Evolutionary conservation across 2,797 vertebrate species (phyloP).

Genomic region (Amblyopsis hoosieri): DNA sequence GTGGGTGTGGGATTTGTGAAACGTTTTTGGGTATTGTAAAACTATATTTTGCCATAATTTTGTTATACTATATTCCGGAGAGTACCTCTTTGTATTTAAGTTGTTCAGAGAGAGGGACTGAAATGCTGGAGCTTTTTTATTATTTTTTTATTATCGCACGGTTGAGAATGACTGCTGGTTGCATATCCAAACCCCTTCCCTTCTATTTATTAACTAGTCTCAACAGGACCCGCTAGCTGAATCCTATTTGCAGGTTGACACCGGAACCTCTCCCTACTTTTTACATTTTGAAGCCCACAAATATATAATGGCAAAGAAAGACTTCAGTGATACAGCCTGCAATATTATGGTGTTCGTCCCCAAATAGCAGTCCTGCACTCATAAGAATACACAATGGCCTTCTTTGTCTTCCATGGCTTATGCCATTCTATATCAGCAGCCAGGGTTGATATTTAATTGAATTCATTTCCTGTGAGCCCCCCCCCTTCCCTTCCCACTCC

Average conservation of each 20-base stretch:
- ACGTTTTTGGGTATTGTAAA: slow-evolving; percentile 55
- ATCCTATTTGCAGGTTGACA: slow-evolving; percentile 53
- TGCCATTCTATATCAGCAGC: slow-evolving; percentile 73
- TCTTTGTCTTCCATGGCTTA: slow-evolving; percentile 80
- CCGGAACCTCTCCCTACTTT: slow-evolving; percentile 52
- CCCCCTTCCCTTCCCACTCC: background rate
- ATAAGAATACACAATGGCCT: slow-evolving; percentile 74
- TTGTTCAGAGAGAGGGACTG: slow-evolving; percentile 70
- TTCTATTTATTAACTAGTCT: slow-evolving; percentile 74
- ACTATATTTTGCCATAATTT: slow-evolving; percentile 78
- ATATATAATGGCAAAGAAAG: slow-evolving; percentile 41
- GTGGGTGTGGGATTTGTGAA: background rate
- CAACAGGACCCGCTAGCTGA: slow-evolving; percentile 50
- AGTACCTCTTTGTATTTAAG: slow-evolving; percentile 81
- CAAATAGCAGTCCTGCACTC: slow-evolving; percentile 69
- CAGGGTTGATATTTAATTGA: slow-evolving; percentile 75
- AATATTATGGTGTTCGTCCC: slow-evolving; percentile 28
- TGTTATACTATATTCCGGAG: slow-evolving; percentile 75
- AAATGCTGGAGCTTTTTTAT: slow-evolving; percentile 68
- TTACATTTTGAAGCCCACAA: slow-evolving; percentile 12
- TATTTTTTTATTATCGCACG: slow-evolving; percentile 40
- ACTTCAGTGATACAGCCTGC: slow-evolving; percentile 38
- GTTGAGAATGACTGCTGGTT: slow-evolving; percentile 53
- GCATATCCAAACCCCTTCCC: slow-evolving; percentile 47
- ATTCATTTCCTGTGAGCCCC: slow-evolving; percentile 66